phyloP scores from a whole-genome alignment of 2,888 invertebrate species.

The Spilosoma lubricipeda region DNA sequence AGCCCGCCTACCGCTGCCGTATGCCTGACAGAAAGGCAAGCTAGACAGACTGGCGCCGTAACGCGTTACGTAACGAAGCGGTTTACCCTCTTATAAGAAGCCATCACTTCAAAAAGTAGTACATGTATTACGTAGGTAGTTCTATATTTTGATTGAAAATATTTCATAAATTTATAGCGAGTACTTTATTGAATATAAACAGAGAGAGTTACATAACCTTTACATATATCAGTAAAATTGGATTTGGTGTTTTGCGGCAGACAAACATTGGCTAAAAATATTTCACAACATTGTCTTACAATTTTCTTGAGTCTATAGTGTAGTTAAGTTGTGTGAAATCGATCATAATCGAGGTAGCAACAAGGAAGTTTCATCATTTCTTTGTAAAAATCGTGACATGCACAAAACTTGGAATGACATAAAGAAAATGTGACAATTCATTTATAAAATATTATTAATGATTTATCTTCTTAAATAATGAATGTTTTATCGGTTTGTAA shows the following conservation, averaged over 20 bases:
- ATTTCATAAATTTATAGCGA: constrained; percentile 31
- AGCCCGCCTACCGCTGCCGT: too few relatives aligned
- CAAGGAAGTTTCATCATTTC: background rate
- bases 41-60: too few relatives aligned
- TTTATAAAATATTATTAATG: too few relatives aligned
- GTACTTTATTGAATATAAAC: constrained; percentile 36
- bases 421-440: too few relatives aligned
- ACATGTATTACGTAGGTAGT: background rate
- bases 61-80: too few relatives aligned
- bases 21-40: too few relatives aligned
- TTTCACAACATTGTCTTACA: constrained; percentile 1
- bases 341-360: background rate
- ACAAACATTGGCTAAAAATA: constrained; percentile 12
- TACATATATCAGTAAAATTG: background rate
- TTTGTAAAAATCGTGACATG: too few relatives aligned
- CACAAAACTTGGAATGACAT: too few relatives aligned
- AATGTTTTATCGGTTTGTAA: background rate
- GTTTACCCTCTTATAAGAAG: too few relatives aligned
- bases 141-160: constrained; percentile 30
- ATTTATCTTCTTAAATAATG: background rate
- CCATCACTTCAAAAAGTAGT: too few relatives aligned
- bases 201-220: background rate
- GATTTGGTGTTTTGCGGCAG: background rate
- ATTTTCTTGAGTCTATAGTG: background rate
- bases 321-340: background rate